Conservation (phyloP, 1,140 invertebrate genomes). For the Camponotus pennsylvanicus region DNA sequence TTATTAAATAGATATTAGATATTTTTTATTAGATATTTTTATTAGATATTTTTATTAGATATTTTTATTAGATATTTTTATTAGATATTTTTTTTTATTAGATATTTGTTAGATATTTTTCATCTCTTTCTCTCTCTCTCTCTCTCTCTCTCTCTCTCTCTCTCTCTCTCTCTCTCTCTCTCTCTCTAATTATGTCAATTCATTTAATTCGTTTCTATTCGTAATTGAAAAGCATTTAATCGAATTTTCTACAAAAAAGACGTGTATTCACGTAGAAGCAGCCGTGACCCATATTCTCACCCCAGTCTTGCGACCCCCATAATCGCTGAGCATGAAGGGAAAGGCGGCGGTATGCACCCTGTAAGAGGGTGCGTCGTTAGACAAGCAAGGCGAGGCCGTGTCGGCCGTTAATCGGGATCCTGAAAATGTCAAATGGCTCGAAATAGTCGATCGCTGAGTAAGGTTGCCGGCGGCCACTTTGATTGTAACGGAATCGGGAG, state of each 20-base stretch:
- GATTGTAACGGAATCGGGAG: neutral
- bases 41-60: no score
- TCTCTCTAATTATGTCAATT: neutral
- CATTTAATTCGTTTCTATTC: neutral
- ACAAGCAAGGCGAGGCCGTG: conserved; percentile 55
- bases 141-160: neutral
- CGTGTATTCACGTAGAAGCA: conserved; percentile 33
- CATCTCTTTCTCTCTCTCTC: no score
- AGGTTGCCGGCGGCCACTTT: conserved; percentile 13
- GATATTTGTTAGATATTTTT: no score
- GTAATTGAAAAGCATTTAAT: neutral
- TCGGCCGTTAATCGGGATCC: conserved; percentile 61
- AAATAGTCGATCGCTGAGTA: conserved; percentile 57
- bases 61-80: no score
- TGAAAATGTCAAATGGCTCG: conserved; percentile 67
- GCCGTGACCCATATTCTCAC: conserved; percentile 73
- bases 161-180: neutral
- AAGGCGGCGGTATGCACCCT: conserved; percentile 16
- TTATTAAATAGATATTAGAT: no score
- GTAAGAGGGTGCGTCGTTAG: conserved; percentile 43
- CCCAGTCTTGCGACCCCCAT: conserved; percentile 33
- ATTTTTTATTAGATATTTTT: no score
- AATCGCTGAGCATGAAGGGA: neutral
- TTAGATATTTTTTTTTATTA: neutral
- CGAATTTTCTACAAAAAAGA: conserved; percentile 28